phyloP scores from a whole-genome alignment of 2,113 vertebrate species.

The Carettochelys insculpta region DNA sequence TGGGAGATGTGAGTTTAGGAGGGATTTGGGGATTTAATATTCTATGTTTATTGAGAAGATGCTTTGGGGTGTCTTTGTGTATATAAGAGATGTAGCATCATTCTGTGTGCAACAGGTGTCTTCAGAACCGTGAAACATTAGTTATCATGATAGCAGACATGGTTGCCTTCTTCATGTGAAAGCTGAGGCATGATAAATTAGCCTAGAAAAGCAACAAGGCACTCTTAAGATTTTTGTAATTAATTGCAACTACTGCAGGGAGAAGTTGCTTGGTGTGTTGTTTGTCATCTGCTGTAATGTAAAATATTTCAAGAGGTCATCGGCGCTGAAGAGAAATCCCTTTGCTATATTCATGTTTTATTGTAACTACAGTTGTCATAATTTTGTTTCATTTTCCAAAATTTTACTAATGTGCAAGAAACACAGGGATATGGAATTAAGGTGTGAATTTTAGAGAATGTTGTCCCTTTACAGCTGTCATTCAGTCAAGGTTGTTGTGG shows the following conservation, averaged over 20 bases:
- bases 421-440: neutral
- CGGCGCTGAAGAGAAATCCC: neutral
- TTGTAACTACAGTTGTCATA: neutral
- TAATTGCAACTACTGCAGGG: fast-evolving
- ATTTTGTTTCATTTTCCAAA: neutral
- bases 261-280: neutral
- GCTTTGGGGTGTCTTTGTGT: neutral
- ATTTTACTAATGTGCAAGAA: neutral
- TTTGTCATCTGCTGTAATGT: neutral
- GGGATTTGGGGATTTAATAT: neutral
- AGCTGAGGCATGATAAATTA: fast-evolving
- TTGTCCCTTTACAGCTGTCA: neutral
- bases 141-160: neutral
- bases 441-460: neutral
- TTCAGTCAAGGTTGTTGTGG: neutral
- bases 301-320: neutral
- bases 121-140: fast-evolving
- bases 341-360: neutral
- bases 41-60: neutral
- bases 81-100: neutral
- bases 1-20: neutral
- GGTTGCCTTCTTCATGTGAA: neutral
- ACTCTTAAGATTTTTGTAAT: fast-evolving
- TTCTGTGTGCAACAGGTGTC: neutral
- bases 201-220: fast-evolving